Percentiles rank a stretch among this genome's conserved stretches.
Conservation (phyloP, 1,140 invertebrate genomes). For the Berghia stephanieae region DNA sequence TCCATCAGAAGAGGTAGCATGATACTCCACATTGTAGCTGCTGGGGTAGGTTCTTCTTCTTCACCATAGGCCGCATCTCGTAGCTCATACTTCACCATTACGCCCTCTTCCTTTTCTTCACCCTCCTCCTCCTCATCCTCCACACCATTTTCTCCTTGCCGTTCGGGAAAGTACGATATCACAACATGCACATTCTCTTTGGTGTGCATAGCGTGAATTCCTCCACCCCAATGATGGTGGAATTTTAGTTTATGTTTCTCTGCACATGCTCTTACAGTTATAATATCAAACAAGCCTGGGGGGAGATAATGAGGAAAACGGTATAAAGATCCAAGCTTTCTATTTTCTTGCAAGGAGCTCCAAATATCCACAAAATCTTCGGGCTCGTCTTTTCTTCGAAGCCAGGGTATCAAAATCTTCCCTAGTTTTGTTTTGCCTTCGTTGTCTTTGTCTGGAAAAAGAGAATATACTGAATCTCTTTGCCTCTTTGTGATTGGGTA, state of each 20-base stretch:
- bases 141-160: background rate
- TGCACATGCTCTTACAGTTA: conserved; percentile 47
- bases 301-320: conserved; percentile 58
- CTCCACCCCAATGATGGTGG: conserved; percentile 57
- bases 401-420: conserved; percentile 49
- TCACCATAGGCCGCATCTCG: conserved; percentile 44
- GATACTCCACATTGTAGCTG: conserved; percentile 54
- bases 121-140: background rate
- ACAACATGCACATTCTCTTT: conserved; percentile 44
- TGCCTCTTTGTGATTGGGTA: conserved; percentile 49
- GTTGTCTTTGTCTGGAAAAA: conserved; percentile 30
- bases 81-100: conserved; percentile 50
- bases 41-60: conserved; percentile 41
- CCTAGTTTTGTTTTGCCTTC: conserved; percentile 37
- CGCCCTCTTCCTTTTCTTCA: conserved; percentile 31
- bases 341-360: conserved; percentile 29
- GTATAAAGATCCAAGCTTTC: conserved; percentile 38
- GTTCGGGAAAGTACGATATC: conserved; percentile 39
- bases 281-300: conserved; percentile 57
- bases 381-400: conserved; percentile 41
- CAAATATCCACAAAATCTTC: conserved; percentile 40
- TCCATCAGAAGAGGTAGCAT: conserved; percentile 54
- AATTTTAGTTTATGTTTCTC: conserved; percentile 47
- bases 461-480: conserved; percentile 32
- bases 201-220: conserved; percentile 54